phyloP scores from a whole-genome alignment of 2,797 vertebrate genomes.

The Brachymystax lenok region DNA sequence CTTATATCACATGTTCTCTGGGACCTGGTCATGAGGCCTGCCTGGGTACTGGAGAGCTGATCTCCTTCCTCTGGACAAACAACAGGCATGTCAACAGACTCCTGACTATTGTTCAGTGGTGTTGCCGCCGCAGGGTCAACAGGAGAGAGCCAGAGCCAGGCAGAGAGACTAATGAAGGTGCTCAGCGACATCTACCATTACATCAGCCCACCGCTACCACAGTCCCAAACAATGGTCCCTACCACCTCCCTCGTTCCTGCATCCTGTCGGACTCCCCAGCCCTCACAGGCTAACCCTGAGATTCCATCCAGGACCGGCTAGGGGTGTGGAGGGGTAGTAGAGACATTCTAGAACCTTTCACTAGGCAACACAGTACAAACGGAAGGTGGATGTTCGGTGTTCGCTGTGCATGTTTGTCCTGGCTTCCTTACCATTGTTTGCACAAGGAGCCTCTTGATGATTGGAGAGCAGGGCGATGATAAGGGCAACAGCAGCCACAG shows the following conservation, averaged over 20 bases:
- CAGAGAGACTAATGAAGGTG: not conserved
- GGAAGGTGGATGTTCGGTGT: not conserved
- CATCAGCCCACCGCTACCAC: not conserved
- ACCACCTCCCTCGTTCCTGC: not conserved
- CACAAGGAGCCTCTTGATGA: not conserved
- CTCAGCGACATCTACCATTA: not conserved
- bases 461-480: not conserved
- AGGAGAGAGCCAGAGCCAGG: not conserved
- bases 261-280: not conserved
- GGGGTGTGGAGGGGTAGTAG: not conserved
- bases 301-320: not conserved
- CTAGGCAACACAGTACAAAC: not conserved
- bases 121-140: not conserved
- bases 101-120: not conserved
- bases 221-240: not conserved
- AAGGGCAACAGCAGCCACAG: not conserved
- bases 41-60: not conserved
- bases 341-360: not conserved
- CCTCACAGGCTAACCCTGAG: not conserved
- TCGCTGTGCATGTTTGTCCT: not conserved
- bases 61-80: slow-evolving; percentile 1
- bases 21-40: not conserved
- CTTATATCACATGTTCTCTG: not conserved
- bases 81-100: not conserved
- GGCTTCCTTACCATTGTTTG: not conserved